Evolutionary conservation across 2,797 vertebrate species (phyloP).

Genomic region (Hoplostethus mediterraneus): DNA sequence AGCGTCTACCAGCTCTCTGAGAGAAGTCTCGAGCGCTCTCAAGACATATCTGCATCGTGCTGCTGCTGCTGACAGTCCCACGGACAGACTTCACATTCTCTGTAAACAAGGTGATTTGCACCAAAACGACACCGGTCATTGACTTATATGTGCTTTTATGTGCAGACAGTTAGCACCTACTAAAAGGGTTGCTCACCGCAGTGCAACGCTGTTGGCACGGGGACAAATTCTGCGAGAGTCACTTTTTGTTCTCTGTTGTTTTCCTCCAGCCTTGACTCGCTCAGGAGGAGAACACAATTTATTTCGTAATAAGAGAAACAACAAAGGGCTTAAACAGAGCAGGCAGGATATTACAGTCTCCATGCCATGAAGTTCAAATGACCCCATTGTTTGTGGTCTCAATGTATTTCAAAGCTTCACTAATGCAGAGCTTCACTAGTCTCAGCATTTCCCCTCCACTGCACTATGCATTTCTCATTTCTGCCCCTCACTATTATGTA

Average conservation of each 20-base stretch:
- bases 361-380: conserved; percentile 71
- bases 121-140: conserved; percentile 27
- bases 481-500: conserved; percentile 47
- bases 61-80: conserved; percentile 64
- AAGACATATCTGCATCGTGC: conserved; percentile 47
- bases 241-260: conserved; percentile 27
- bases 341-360: conserved; percentile 59
- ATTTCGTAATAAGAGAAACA: conserved; percentile 56
- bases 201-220: conserved; percentile 2
- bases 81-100: conserved; percentile 64
- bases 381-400: conserved; percentile 74
- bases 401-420: conserved; percentile 73
- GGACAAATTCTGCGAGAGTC: conserved; percentile 4
- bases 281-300: conserved; percentile 43
- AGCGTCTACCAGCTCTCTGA: conserved; percentile 46
- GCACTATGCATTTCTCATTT: conserved; percentile 52
- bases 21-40: conserved; percentile 47
- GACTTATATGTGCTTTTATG: conserved; percentile 42
- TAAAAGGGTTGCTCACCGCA: conserved; percentile 36
- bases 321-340: conserved; percentile 46
- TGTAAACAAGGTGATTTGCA: conserved; percentile 75
- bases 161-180: conserved; percentile 36
- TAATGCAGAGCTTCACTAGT: conserved; percentile 68
- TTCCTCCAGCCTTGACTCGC: conserved; percentile 46
- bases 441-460: conserved; percentile 59